These are phyloP conservation scores for Ophion obscuratus DNA, from an alignment of 2,888 invertebrate species.

Conservation along the genomic window DNA sequence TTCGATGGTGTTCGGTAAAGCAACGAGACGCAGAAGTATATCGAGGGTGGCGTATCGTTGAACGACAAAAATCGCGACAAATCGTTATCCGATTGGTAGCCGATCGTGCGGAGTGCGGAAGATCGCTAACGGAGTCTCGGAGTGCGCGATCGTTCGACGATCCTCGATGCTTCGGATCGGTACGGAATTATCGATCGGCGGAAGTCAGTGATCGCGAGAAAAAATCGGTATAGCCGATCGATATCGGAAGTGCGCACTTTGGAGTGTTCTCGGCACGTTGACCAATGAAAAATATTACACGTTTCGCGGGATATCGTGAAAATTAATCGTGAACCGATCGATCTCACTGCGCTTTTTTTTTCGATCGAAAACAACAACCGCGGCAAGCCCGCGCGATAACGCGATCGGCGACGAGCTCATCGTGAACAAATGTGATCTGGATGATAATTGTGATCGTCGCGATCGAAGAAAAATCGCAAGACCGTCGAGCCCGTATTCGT, in stretches of 20 bases:
- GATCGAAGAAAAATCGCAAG: neutral
- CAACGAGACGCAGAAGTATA: neutral
- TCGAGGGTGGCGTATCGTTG: neutral
- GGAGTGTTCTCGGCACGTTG: neutral
- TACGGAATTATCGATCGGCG: neutral
- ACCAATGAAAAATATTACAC: neutral
- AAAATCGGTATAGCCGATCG: slow-evolving; percentile 16
- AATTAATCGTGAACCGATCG: neutral
- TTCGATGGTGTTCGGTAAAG: slow-evolving; percentile 37
- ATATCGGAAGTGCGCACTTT: neutral
- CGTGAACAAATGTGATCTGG: neutral
- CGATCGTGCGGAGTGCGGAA: neutral
- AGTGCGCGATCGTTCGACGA: neutral
- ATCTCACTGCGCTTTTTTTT: neutral
- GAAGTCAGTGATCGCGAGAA: neutral
- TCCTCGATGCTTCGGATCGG: neutral
- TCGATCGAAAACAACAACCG: neutral
- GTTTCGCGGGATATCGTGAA: neutral
- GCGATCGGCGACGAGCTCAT: neutral
- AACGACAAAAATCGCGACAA: neutral
- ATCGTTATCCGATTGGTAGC: neutral
- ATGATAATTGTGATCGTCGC: neutral
- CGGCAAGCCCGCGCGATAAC: neutral
- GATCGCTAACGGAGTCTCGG: neutral
- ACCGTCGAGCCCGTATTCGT: neutral